These are phyloP conservation scores for Sylvietta virens DNA, from an alignment of 2,113 vertebrate species.

Conservation along the genomic window DNA sequence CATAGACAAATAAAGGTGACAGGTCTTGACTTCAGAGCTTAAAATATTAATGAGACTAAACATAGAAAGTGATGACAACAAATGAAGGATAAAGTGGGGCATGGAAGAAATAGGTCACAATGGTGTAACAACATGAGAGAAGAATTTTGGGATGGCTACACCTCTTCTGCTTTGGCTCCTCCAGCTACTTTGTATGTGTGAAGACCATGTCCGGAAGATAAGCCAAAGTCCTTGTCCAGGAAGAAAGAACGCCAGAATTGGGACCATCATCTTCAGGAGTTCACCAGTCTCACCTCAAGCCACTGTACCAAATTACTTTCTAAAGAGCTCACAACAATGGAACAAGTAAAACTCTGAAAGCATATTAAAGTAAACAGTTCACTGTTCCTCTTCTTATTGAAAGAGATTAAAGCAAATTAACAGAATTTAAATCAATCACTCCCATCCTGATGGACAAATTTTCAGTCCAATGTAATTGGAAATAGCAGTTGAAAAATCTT, in stretches of 20 bases:
- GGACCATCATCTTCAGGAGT: not conserved
- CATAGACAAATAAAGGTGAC: not conserved
- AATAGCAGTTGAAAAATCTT: conserved; percentile 6
- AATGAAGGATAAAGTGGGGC: not conserved
- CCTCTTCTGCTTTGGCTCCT: not conserved
- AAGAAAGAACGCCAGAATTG: not conserved
- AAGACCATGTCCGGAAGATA: not conserved
- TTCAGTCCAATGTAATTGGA: not conserved
- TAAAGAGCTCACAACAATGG: not conserved
- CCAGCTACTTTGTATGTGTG: not conserved
- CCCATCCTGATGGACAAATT: not conserved
- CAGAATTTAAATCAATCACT: not conserved
- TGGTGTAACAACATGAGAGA: not conserved
- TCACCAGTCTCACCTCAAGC: not conserved
- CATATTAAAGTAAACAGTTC: not conserved
- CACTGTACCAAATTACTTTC: not conserved
- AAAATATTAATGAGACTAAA: conserved; percentile 17
- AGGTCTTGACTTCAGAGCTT: not conserved
- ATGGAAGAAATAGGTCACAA: not conserved
- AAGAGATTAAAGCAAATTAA: not conserved
- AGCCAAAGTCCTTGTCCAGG: not conserved
- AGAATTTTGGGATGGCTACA: not conserved
- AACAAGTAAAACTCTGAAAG: not conserved
- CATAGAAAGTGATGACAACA: not conserved
- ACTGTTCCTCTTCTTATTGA: not conserved